phyloP scores from a whole-genome alignment of 1,140 invertebrate species.

The Heliothis virescens region DNA sequence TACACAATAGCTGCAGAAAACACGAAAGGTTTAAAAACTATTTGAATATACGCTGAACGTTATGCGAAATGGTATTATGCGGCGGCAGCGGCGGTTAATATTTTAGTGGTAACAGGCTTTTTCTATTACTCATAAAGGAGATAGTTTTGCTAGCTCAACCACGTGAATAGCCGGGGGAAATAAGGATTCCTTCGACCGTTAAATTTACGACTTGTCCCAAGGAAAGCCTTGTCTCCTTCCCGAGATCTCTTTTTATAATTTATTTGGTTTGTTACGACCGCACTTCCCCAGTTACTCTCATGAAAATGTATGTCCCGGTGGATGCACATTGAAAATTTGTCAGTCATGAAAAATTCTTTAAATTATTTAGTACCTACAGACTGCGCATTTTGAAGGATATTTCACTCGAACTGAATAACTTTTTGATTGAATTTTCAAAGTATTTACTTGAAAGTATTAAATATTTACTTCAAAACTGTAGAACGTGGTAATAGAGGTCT shows the following conservation, averaged over 20 bases:
- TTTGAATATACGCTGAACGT: slow-evolving; percentile 26
- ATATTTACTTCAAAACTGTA: slow-evolving; percentile 15
- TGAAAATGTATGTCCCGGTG: slow-evolving; percentile 54
- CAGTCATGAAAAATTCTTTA: slow-evolving; percentile 48
- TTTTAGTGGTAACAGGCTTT: slow-evolving; percentile 56
- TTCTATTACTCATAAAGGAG: slow-evolving; percentile 74
- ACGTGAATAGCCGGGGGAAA: slow-evolving; percentile 79
- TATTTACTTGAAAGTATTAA: background rate
- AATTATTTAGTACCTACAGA: slow-evolving; percentile 15
- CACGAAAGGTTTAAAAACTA: slow-evolving; percentile 38
- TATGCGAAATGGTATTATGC: slow-evolving; percentile 43
- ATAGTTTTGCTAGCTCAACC: slow-evolving; percentile 78
- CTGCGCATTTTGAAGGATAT: background rate
- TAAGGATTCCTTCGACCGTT: slow-evolving; percentile 83
- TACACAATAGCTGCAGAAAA: slow-evolving; percentile 26
- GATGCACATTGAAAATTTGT: slow-evolving; percentile 53
- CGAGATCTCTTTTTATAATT: slow-evolving; percentile 84
- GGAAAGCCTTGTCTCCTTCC: slow-evolving; percentile 77
- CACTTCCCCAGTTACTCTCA: slow-evolving; percentile 59
- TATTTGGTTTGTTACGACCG: slow-evolving; percentile 82
- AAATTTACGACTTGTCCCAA: slow-evolving; percentile 84
- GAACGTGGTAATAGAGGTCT: slow-evolving; percentile 50
- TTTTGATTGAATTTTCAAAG: slow-evolving; percentile 22
- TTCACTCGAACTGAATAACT: background rate
- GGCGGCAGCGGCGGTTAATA: slow-evolving; percentile 41